These are phyloP conservation scores for Icerya purchasi DNA, from an alignment of 2,888 invertebrate species.

Conservation along the genomic window DNA sequence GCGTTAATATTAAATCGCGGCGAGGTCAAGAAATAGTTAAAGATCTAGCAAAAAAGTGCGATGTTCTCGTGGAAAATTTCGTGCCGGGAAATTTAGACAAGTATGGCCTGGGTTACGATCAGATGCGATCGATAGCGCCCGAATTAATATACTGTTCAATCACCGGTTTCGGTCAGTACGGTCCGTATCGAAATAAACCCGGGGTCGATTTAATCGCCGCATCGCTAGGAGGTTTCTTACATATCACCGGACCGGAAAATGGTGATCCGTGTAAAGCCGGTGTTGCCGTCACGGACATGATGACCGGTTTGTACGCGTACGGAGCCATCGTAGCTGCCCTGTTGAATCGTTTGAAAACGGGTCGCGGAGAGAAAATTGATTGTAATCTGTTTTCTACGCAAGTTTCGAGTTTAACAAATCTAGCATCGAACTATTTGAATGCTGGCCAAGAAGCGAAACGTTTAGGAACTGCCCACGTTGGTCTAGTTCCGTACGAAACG, in stretches of 20 bases:
- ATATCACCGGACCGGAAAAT: slow-evolving; percentile 64
- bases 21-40: slow-evolving; percentile 41
- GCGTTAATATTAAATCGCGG: slow-evolving; percentile 54
- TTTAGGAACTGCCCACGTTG: slow-evolving; percentile 85
- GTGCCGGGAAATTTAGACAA: slow-evolving; percentile 67
- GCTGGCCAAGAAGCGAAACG: slow-evolving; percentile 34
- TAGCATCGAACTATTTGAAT: slow-evolving; percentile 77
- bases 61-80: slow-evolving; percentile 83
- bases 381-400: slow-evolving; percentile 86
- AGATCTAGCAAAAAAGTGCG: slow-evolving; percentile 51
- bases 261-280: slow-evolving; percentile 80
- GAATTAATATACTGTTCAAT: slow-evolving; percentile 78
- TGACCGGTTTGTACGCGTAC: slow-evolving; percentile 84
- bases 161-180: slow-evolving; percentile 72
- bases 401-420: slow-evolving; percentile 66
- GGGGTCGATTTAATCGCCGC: slow-evolving; percentile 93
- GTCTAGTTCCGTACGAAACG: slow-evolving; percentile 83
- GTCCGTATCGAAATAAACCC: slow-evolving; percentile 67
- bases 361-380: slow-evolving; percentile 75
- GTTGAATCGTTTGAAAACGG: slow-evolving; percentile 49
- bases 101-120: slow-evolving; percentile 56
- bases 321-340: slow-evolving; percentile 86
- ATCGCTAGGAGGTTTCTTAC: slow-evolving; percentile 71
- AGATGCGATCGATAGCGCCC: slow-evolving; percentile 45
- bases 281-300: slow-evolving; percentile 77